A percentile compares a stretch with the other conserved stretches of the same genome.
Evolutionary conservation across 2,888 invertebrate genomes (phyloP).

Genomic region (Alloscopus bannaensis): DNA sequence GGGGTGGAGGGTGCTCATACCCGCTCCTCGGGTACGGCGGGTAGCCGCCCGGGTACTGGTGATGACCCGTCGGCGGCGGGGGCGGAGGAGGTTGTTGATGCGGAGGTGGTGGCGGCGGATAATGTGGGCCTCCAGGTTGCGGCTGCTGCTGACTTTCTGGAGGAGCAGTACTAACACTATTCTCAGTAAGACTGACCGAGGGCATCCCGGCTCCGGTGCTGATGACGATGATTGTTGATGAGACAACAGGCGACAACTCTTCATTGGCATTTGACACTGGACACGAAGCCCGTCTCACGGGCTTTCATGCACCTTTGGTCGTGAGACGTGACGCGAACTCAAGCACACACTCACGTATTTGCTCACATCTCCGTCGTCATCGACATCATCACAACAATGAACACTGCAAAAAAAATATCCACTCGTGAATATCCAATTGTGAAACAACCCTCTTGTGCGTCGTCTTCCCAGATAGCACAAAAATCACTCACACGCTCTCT

Average conservation of each 20-base stretch:
- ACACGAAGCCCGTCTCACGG: slow-evolving; percentile 51
- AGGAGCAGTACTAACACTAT: slow-evolving; percentile 65
- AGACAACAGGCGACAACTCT: slow-evolving; percentile 62
- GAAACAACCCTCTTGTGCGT: no score
- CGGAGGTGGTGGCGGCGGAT: slow-evolving; percentile 59
- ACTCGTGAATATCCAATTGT: no score
- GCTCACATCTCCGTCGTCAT: no score
- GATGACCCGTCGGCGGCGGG: slow-evolving; percentile 64
- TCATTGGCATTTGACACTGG: slow-evolving; percentile 64
- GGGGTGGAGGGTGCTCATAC: slow-evolving; percentile 67
- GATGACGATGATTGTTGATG: slow-evolving; percentile 57
- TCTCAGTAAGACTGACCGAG: slow-evolving; percentile 66
- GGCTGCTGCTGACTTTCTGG: slow-evolving; percentile 57
- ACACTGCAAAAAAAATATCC: no score
- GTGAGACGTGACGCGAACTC: no score
- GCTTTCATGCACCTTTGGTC: slow-evolving; percentile 58
- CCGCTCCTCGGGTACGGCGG: slow-evolving; percentile 67
- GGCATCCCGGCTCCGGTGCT: slow-evolving; percentile 65
- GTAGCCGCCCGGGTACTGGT: slow-evolving; percentile 66
- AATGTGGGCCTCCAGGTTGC: slow-evolving; percentile 63
- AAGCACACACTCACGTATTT: no score
- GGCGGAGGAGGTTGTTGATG: slow-evolving; percentile 67
- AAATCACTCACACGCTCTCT: neutral
- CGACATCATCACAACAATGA: no score
- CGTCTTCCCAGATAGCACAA: no score